Base-by-base conservation (phyloP, 2,113 vertebrate species). In the Excalfactoria chinensis region DNA sequence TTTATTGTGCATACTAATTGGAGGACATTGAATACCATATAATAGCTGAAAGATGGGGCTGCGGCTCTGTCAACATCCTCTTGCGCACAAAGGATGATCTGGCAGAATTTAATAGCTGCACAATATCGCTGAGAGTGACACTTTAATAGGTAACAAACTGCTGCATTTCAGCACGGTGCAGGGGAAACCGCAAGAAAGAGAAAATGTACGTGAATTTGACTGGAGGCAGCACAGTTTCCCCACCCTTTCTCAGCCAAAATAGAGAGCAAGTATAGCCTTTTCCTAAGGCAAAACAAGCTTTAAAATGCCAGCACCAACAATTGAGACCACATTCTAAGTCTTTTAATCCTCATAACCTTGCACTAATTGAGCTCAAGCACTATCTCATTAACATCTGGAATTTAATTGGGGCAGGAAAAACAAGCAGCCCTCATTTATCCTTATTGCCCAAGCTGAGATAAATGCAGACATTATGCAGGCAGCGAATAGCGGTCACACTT, bases 1-100 rank as follows among this genome's bases (percentile, higher is more conserved):
- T 95, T 97, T 70, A 69, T 86, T 96, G 95, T 95, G 95, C 96
- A 97, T 95, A 92, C 96, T 97, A 98, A 98, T 97, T 97, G 96
- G 96, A 96, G 96, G 95, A 95, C 96, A 94, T 74, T 95, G 97
- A 97, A 97, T 86, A 93, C 74, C 93, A 95, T 93, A 93, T 97
- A 97, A 97, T 97, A 90, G 92, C 92, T 97, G 96, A 96, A 96
- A 95, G 94, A 97, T 93, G 92, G 93, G 87, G 84, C 95, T 97
- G 89, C 2, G 2, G n/a, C 87, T 95, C 93, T 96, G 96, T 95
- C 95, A 93, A 93, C 94, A 96, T 97, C 94, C 93, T 74, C 96
- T 95, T 95, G 85, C 95, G 97, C 96, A 96, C 92, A 97, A 96
- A 97, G 88, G 94, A 95, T 96, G 96, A 97, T 90, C 93, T 11